These are phyloP conservation scores for Orthochromis indermauri DNA, from an alignment of 2,113 vertebrate genomes.

Conservation along the genomic window DNA sequence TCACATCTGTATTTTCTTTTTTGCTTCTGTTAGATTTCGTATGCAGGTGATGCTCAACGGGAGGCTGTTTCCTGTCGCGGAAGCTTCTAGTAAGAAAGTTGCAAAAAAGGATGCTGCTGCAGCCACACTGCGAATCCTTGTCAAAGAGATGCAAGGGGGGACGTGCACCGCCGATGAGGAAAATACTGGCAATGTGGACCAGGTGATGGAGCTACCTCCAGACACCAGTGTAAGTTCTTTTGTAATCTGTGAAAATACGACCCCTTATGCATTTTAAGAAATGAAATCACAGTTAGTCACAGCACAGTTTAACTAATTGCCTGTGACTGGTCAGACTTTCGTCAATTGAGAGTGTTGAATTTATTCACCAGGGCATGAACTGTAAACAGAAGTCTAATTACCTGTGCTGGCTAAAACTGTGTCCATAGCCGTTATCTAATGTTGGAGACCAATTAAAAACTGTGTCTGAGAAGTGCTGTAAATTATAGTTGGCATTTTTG, in stretches of 20 bases:
- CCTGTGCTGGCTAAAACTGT: not conserved
- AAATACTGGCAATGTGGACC: constrained; percentile 8
- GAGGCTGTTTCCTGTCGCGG: constrained; percentile 81
- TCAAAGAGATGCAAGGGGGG: constrained; percentile 68
- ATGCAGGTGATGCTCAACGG: constrained; percentile 90
- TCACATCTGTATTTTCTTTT: not conserved
- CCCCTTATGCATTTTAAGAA: not conserved
- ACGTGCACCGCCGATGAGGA: constrained; percentile 14
- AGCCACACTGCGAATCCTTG: constrained; percentile 79
- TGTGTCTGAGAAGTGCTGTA: not conserved
- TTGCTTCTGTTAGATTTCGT: constrained; percentile 76
- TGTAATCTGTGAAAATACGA: not conserved
- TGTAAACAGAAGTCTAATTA: not conserved
- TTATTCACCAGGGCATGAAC: not conserved
- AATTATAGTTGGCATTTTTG: not conserved
- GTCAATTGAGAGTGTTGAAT: not conserved
- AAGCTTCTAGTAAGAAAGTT: constrained; percentile 91
- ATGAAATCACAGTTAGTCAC: not conserved
- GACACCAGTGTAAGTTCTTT: constrained; percentile 39
- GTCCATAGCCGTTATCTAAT: not conserved
- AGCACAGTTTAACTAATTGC: not conserved
- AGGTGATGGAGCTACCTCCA: constrained; percentile 3
- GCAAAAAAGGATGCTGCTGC: constrained; percentile 92
- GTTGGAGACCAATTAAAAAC: not conserved
- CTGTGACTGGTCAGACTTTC: not conserved